Evolutionary conservation across 1,140 invertebrate genomes (phyloP).

Genomic region (Odontomachus brunneus): DNA sequence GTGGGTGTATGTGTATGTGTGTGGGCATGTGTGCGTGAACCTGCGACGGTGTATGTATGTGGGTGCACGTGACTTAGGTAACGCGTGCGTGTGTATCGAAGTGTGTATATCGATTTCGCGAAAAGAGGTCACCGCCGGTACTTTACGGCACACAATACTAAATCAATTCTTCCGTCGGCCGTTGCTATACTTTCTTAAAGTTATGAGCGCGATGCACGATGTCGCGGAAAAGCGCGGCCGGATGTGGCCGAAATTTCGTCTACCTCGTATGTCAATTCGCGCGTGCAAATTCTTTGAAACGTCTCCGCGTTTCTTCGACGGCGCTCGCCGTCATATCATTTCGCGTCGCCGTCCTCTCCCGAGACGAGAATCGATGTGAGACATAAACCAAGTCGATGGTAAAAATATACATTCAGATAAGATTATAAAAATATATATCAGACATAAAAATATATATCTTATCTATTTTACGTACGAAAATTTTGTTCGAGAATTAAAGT

Average conservation of each 20-base stretch:
- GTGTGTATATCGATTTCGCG: conserved; percentile 68
- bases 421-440: too few species aligned
- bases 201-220: conserved; percentile 26
- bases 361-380: too few species aligned
- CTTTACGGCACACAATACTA: conserved; percentile 46
- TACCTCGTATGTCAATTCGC: neutral
- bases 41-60: neutral
- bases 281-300: too few species aligned
- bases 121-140: conserved; percentile 51
- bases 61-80: conserved; percentile 19
- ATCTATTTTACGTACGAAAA: neutral
- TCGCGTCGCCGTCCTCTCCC: too few species aligned
- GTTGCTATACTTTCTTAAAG: conserved; percentile 55
- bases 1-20: neutral
- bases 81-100: conserved; percentile 53
- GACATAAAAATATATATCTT: neutral
- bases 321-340: too few species aligned
- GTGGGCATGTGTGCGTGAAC: neutral
- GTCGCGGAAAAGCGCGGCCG: neutral
- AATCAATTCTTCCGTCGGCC: conserved; percentile 54
- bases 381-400: too few species aligned
- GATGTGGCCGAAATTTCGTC: neutral
- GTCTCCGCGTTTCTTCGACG: neutral
- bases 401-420: too few species aligned
- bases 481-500: neutral